A percentile compares a stretch with the other conserved stretches of the same genome.
Conservation (phyloP, 1,140 invertebrate genomes). For the Hyphantria cunea region DNA sequence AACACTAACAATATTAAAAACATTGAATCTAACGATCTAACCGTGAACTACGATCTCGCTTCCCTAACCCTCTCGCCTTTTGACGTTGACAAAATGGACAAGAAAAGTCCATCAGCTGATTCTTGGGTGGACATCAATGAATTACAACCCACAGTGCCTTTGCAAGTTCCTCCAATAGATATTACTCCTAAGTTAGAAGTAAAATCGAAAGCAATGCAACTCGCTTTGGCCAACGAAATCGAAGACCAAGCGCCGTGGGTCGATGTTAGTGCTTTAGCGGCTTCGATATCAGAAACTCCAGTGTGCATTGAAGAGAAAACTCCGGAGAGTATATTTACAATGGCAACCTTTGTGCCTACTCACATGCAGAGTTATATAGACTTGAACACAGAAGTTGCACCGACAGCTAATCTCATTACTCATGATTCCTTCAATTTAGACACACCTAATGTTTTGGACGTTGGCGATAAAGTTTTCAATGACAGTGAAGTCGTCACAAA, state of each 20-base stretch:
- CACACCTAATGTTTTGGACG: constrained; percentile 65
- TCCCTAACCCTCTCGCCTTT: constrained; percentile 54
- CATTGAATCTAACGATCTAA: constrained; percentile 43
- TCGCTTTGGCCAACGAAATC: constrained; percentile 88
- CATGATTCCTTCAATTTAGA: constrained; percentile 66
- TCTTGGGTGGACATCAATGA: constrained; percentile 57
- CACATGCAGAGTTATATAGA: constrained; percentile 87
- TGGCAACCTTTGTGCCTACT: constrained; percentile 85
- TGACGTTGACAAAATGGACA: constrained; percentile 44
- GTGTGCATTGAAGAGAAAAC: constrained; percentile 81
- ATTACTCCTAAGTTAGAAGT: constrained; percentile 50
- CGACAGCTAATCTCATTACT: constrained; percentile 59
- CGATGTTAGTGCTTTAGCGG: constrained; percentile 85
- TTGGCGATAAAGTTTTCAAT: constrained; percentile 71
- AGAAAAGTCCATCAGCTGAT: constrained; percentile 41
- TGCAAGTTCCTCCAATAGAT: constrained; percentile 3
- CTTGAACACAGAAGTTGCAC: constrained; percentile 63
- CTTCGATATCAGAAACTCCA: constrained; percentile 79
- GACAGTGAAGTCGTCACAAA: constrained; percentile 69
- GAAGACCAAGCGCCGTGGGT: constrained; percentile 88
- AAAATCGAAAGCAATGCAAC: constrained; percentile 84
- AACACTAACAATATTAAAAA: constrained; percentile 53
- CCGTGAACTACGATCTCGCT: constrained; percentile 62
- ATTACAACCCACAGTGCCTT: constrained; percentile 38
- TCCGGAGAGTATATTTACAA: constrained; percentile 79